phyloP scores from a whole-genome alignment of 2,113 vertebrate genomes.

The Varanus salvator region DNA sequence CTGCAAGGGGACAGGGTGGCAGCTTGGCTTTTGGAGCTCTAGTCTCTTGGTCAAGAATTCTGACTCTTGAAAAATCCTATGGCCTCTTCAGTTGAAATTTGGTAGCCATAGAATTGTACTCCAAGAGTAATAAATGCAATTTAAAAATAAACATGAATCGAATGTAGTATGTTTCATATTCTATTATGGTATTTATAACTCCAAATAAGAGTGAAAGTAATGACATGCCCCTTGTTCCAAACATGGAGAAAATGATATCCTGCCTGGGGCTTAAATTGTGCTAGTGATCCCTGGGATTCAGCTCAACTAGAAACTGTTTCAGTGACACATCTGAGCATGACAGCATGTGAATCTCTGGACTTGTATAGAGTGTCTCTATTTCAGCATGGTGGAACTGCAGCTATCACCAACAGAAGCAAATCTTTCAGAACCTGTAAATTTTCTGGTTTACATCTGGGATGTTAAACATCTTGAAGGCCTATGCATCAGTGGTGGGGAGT shows the following conservation, averaged over 20 bases:
- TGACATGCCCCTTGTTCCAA: background rate
- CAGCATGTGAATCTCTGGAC: background rate
- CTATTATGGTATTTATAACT: background rate
- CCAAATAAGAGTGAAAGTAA: background rate
- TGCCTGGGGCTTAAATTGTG: background rate
- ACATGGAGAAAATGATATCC: background rate
- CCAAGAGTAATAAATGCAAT: background rate
- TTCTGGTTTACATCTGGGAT: background rate
- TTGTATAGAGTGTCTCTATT: background rate
- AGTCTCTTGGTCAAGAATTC: too few relatives aligned
- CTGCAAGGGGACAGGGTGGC: too few relatives aligned
- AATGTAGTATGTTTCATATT: background rate
- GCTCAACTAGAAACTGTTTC: background rate
- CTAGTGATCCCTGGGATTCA: background rate
- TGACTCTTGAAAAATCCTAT: too few relatives aligned
- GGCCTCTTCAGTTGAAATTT: too few relatives aligned
- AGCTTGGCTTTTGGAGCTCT: too few relatives aligned
- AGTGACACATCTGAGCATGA: background rate
- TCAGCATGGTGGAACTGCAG: slow-evolving; percentile 4
- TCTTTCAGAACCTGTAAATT: background rate
- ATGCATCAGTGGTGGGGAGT: background rate
- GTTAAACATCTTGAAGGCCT: too few relatives aligned
- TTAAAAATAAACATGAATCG: background rate
- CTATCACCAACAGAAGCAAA: background rate
- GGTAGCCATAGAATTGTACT: too few relatives aligned